Evolutionary conservation across 2,888 invertebrate genomes (phyloP), one percentile per base, ranked within the genome.

Genomic region (Auanema freiburgensis): DNA sequence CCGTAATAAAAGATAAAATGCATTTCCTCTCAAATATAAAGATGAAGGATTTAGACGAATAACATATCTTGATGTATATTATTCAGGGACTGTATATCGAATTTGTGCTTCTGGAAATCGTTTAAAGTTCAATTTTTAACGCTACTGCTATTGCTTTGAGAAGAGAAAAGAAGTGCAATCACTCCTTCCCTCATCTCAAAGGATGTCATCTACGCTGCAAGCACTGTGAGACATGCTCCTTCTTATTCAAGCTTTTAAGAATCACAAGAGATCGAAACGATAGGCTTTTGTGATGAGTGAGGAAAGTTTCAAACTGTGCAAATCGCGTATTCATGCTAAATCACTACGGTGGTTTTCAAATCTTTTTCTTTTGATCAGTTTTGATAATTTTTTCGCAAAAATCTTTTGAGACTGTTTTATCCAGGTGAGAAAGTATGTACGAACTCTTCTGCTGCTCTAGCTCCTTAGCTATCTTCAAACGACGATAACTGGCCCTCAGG

Each of bases 361-460:
- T n/a, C 43, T 18, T 21, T 16, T 3, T 16, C 3, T 21, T 16
- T 46, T 46, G 3, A 5, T 46, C 46, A 46, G 4, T 18, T 6
- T 46, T 46, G 16, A 46, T 33, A 8, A 5, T 33, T 33, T 33
- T 33, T 33, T 33, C 8, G 33, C 33, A 33, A 33, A 43, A 33
- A 33, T 33, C 4, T 33, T 33, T 33, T 33, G 33, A 33, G 8
- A 16, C 46, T 46, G 21, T 18, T 33, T 33, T 33, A 33, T 33
- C 33, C 33, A 18, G 46, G 21, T 18, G 21, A 46, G 46, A 21
- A 46, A 16, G 46, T 21, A 21, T 21, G 46, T 18, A 77, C 80
- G 72, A 67, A 81, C 81, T 75, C 79, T 79, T 78, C 62, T 77
- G 79, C 65, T 81, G 72, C 44, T 76, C 81, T 57, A 80, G 67